Evolutionary conservation across 64 coral and sea anemone species (phyloP), one percentile per base, ranked within the genome.

Genomic region (Dendrophyllia cribrosa): DNA sequence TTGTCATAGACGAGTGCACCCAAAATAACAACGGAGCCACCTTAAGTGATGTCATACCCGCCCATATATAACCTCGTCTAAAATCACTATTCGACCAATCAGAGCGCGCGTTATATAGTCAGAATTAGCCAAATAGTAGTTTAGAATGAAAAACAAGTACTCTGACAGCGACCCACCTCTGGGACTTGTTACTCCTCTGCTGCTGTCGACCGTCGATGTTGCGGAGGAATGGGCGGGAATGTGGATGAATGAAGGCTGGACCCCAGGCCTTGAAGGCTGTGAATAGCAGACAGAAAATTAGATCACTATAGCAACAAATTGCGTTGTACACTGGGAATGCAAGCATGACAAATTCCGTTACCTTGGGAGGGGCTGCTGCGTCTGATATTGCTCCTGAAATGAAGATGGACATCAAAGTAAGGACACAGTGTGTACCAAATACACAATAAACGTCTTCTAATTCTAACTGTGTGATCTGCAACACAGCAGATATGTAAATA

Each of bases 341-440:
- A 73, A 56, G n/a, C 6, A 9, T 4, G 55, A 8, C 14, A 58
- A 55, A 44, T 51, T 19, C 17, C 10, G 26, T 12, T 94, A 97
- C 95, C 92, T 97, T 97, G 1, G 95, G 95, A 55, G 95, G 95
- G 13, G 95, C 94, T 9, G 67, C 66, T 5, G 84, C 92, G 4
- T 93, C 86, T 59, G 77, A 65, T 7, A 88, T 71, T 4, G 80
- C 60, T 50, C 80, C 80, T 84, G 26, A 43, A 43, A 60, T 9
- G 34, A 11, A 81, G 3, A 46, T 6, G 1, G 9, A 79, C 56
- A 66, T 66, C 20, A 25, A 22, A 34, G 67, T 9, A 70, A 26
- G 3, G 12, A 56, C 53, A 56, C 2, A 70, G 21, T 26, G 22
- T 26, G 62, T 5, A 17, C 10, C 13, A 20, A 55, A 23, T 5